Conservation (phyloP, 2,888 invertebrate species). For the Abrostola tripartita region DNA sequence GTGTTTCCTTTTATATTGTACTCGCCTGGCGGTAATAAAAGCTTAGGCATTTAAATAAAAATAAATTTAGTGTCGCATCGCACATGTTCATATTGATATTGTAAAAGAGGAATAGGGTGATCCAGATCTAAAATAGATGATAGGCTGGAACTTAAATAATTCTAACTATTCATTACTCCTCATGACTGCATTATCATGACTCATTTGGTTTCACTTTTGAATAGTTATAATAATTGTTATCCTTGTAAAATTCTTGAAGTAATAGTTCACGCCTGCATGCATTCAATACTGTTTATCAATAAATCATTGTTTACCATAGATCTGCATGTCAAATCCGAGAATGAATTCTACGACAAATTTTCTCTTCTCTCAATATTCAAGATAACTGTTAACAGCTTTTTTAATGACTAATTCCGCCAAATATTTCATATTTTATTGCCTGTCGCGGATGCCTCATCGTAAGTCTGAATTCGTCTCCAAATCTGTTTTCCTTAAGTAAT, state of each 20-base stretch:
- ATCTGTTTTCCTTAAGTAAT: slow-evolving; percentile 37
- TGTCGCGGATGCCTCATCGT: slow-evolving; percentile 32
- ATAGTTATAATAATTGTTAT: slow-evolving; percentile 44
- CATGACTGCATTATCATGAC: slow-evolving; percentile 39
- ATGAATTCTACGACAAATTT: slow-evolving; percentile 36
- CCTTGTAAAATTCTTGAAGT: slow-evolving; percentile 48
- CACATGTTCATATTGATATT: slow-evolving; percentile 44
- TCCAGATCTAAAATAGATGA: slow-evolving; percentile 48
- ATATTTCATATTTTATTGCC: slow-evolving; percentile 38
- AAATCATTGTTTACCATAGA: slow-evolving; percentile 47
- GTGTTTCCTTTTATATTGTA: slow-evolving; percentile 35
- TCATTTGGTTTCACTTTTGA: slow-evolving; percentile 44
- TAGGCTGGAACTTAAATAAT: slow-evolving; percentile 46
- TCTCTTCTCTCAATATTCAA: slow-evolving; percentile 45
- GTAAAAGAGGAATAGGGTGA: slow-evolving; percentile 31
- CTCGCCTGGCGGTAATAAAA: slow-evolving; percentile 31
- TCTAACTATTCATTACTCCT: slow-evolving; percentile 51
- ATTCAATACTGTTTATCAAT: slow-evolving; percentile 43
- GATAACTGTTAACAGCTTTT: slow-evolving; percentile 36
- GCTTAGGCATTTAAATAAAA: slow-evolving; percentile 33
- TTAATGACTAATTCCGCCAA: slow-evolving; percentile 43
- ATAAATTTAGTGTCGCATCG: slow-evolving; percentile 35
- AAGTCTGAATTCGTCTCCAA: slow-evolving; percentile 42
- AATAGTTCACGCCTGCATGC: slow-evolving; percentile 37
- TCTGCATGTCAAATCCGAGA: slow-evolving; percentile 44